Conservation (phyloP, 1,140 invertebrate species). For the Cepaea nemoralis region DNA sequence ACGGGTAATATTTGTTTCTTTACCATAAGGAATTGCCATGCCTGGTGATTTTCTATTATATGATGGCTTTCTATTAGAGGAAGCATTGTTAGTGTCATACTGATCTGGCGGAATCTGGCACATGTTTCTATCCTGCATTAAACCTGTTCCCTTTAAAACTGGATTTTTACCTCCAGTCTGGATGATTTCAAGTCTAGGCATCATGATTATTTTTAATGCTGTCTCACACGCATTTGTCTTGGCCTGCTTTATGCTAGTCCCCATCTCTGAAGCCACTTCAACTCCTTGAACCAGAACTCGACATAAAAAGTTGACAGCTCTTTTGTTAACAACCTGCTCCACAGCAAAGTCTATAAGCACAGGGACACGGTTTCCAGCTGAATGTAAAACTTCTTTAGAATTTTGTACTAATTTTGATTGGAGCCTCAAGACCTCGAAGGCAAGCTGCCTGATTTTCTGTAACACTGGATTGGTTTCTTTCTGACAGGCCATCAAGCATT, state of each 20-base stretch:
- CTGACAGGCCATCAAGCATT: not conserved
- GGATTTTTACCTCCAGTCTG: slow-evolving; percentile 37
- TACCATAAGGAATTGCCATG: not conserved
- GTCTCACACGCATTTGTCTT: slow-evolving; percentile 59
- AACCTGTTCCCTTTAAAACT: slow-evolving; percentile 47
- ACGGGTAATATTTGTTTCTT: slow-evolving; percentile 32
- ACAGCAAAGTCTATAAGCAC: not conserved
- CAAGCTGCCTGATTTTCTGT: slow-evolving; percentile 37
- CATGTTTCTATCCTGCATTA: slow-evolving; percentile 28
- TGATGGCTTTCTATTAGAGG: not conserved
- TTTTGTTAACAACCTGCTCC: not conserved
- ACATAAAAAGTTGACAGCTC: slow-evolving; percentile 46
- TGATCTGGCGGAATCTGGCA: not conserved
- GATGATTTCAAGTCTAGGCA: slow-evolving; percentile 49
- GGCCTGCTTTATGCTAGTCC: slow-evolving; percentile 52
- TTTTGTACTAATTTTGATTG: slow-evolving; percentile 36
- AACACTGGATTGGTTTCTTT: slow-evolving; percentile 19
- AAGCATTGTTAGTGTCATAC: not conserved
- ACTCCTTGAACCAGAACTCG: slow-evolving; percentile 50
- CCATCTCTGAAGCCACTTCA: slow-evolving; percentile 44
- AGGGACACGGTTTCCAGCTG: slow-evolving; percentile 36
- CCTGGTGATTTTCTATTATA: not conserved
- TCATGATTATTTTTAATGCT: slow-evolving; percentile 50
- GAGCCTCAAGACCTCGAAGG: slow-evolving; percentile 34
- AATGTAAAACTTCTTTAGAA: slow-evolving; percentile 36